Evolutionary conservation across 1,140 invertebrate genomes (phyloP).

Genomic region (Drosophila bifasciata): DNA sequence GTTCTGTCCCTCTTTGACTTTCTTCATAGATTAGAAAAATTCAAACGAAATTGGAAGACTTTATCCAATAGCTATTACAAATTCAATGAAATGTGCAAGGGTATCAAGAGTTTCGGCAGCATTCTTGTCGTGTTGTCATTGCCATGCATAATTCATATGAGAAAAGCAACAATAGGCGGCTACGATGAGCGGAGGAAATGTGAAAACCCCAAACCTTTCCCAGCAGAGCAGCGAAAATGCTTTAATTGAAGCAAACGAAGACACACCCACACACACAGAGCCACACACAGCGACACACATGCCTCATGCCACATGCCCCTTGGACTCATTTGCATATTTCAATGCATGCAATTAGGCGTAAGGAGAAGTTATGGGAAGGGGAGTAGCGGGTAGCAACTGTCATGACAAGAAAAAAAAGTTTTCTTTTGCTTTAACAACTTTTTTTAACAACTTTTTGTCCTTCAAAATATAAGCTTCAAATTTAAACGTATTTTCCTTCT

Average conservation of each 20-base stretch:
- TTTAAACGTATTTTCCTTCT: slow-evolving; percentile 12
- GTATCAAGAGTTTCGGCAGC: neutral
- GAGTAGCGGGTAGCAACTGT: slow-evolving; percentile 36
- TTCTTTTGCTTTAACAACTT: slow-evolving; percentile 27
- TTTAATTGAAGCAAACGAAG: slow-evolving; percentile 73
- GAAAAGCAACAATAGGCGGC: slow-evolving; percentile 80
- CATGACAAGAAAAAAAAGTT: slow-evolving; percentile 47
- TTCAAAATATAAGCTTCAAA: neutral
- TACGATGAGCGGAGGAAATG: slow-evolving; percentile 64
- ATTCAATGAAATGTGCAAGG: neutral
- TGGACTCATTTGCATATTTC: slow-evolving; percentile 77
- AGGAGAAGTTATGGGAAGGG: slow-evolving; percentile 1
- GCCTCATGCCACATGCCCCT: neutral
- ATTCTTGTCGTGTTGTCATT: slow-evolving; percentile 26
- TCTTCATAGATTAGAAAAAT: too few species aligned
- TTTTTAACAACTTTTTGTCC: slow-evolving; percentile 9
- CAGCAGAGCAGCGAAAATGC: slow-evolving; percentile 63
- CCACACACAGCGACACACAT: slow-evolving; percentile 2
- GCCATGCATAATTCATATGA: slow-evolving; percentile 83
- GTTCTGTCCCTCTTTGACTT: too few species aligned
- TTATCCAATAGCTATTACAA: too few species aligned
- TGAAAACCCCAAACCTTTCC: slow-evolving; percentile 64
- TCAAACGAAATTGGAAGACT: too few species aligned
- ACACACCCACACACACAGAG: slow-evolving; percentile 2
- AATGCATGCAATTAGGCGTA: slow-evolving; percentile 78